Evolutionary conservation across 92 coral and sea anemone species (phyloP).

Genomic region (Zoanthus solanderi): DNA sequence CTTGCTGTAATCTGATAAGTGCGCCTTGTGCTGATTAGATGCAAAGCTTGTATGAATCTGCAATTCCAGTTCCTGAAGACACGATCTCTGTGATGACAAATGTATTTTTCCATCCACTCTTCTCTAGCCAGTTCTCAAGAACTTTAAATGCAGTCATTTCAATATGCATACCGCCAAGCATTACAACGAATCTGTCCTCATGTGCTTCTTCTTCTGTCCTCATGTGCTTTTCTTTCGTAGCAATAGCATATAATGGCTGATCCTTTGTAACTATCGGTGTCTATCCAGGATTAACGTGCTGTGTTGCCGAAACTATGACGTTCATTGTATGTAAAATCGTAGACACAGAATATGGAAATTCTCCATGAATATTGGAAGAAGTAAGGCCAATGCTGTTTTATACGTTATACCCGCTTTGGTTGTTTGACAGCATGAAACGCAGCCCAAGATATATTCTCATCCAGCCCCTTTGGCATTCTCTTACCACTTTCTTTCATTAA

Average conservation of each 20-base stretch:
- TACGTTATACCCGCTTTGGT: neutral
- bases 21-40: neutral
- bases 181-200: neutral
- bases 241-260: too few species aligned
- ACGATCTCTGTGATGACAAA: neutral
- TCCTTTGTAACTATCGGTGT: too few species aligned
- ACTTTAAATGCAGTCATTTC: neutral
- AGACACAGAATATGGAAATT: too few species aligned
- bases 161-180: neutral
- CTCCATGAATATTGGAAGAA: neutral
- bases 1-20: neutral
- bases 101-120: neutral
- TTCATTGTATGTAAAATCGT: too few species aligned
- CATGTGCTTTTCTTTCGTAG: too few species aligned
- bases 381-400: neutral
- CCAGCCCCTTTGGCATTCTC: neutral
- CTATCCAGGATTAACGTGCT: too few species aligned
- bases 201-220: too few species aligned
- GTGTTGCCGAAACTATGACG: too few species aligned
- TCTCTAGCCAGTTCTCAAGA: neutral
- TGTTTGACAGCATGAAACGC: too few species aligned
- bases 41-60: neutral
- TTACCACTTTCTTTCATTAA: neutral
- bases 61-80: neutral
- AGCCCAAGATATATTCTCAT: neutral